A percentile compares a stretch with the other conserved stretches of the same genome.
Evolutionary conservation across 92 coral and sea anemone species (phyloP).

Genomic region (Ricordea florida): DNA sequence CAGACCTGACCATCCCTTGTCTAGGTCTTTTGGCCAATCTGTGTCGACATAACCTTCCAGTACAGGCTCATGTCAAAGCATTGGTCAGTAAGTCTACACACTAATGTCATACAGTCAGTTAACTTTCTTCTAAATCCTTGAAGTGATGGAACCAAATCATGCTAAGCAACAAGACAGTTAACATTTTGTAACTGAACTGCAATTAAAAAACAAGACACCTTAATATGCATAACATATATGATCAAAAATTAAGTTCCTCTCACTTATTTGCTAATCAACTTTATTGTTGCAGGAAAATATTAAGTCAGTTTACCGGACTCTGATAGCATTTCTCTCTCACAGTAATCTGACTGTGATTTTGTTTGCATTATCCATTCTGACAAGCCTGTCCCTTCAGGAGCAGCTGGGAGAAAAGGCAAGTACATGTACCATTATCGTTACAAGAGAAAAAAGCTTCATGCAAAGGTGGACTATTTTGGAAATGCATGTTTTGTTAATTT

Average conservation of each 20-base stretch:
- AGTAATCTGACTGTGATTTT: conserved; percentile 88
- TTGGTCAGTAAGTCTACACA: conserved; percentile 83
- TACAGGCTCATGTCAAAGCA: conserved; percentile 98
- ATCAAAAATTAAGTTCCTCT: not conserved
- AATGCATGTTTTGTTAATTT: too few species aligned
- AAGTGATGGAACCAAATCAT: too few species aligned
- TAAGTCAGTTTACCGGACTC: conserved; percentile 81
- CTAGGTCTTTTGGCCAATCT: conserved; percentile 94
- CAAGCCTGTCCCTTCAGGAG: conserved; percentile 93
- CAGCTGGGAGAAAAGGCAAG: conserved; percentile 96
- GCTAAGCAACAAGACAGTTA: too few species aligned
- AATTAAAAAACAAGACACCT: too few species aligned
- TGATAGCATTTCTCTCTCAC: conserved; percentile 89
- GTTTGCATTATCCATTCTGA: conserved; percentile 85
- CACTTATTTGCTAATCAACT: not conserved
- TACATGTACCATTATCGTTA: not conserved
- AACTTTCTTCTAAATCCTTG: too few species aligned
- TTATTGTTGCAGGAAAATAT: conserved; percentile 84
- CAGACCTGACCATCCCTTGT: conserved; percentile 91
- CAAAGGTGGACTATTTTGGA: too few species aligned
- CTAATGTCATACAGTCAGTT: too few species aligned
- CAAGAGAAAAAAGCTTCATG: too few species aligned
- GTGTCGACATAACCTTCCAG: conserved; percentile 93
- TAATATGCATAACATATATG: not conserved
- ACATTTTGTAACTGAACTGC: too few species aligned